These are phyloP conservation scores for Crotophaga sulcirostris DNA, from an alignment of 2,113 vertebrate genomes.

Conservation along the genomic window DNA sequence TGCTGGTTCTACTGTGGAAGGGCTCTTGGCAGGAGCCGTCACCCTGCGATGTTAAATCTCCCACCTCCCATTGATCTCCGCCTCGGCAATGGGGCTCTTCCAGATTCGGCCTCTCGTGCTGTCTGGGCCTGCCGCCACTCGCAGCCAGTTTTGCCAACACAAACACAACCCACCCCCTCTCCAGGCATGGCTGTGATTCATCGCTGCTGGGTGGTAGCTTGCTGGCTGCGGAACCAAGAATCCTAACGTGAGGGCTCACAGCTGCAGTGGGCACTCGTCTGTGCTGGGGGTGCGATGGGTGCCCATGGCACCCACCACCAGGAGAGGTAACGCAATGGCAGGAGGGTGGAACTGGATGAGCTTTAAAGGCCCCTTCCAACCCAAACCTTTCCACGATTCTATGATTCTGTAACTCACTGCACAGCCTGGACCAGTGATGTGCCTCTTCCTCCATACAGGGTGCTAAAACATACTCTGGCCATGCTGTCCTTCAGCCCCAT, in stretches of 20 bases:
- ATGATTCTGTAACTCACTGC: background rate
- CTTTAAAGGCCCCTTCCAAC: no score
- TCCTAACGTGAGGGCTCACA: accelerated
- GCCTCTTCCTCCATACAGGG: background rate
- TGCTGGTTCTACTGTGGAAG: background rate
- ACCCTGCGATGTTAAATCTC: background rate
- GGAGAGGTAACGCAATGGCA: background rate
- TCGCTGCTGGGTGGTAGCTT: background rate
- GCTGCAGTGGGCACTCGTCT: accelerated
- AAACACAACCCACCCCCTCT: background rate
- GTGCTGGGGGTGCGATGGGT: background rate
- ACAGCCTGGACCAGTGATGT: accelerated
- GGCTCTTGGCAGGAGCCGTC: background rate
- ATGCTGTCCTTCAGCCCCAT: background rate
- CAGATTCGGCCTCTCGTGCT: background rate
- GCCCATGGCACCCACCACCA: accelerated
- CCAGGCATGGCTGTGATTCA: background rate
- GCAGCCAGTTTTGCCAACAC: background rate
- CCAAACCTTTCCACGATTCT: no score
- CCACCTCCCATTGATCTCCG: background rate
- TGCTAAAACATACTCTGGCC: background rate
- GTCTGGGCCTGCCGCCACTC: background rate
- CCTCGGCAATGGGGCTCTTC: background rate
- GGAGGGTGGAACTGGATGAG: no score
- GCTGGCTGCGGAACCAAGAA: background rate